A percentile compares a stretch with the other conserved stretches of the same genome.
Evolutionary conservation across 2,113 vertebrate genomes (phyloP).

Genomic region (Oreochromis niloticus): DNA sequence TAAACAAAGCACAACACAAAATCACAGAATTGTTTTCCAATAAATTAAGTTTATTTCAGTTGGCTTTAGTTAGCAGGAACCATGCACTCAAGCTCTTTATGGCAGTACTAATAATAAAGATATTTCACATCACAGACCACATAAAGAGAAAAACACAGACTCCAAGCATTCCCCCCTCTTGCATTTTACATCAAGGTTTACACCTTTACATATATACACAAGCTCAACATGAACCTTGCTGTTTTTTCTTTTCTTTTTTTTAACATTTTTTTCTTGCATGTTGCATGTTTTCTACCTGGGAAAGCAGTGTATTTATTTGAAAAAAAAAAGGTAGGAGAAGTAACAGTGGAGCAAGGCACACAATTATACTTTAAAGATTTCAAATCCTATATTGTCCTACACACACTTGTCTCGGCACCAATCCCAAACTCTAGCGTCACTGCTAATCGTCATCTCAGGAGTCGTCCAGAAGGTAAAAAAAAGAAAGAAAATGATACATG

Average conservation of each 20-base stretch:
- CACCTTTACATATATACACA: conserved; percentile 88
- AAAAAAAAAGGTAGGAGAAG: conserved; percentile 81
- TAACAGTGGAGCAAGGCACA: conserved; percentile 91
- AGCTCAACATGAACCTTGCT: conserved; percentile 59
- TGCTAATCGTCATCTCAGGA: conserved; percentile 66
- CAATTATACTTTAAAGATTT: conserved; percentile 74
- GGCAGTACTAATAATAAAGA: conserved; percentile 71
- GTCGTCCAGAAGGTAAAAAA: conserved; percentile 30
- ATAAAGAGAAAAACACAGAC: conserved; percentile 76
- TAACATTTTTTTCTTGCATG: conserved; percentile 15
- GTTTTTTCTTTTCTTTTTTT: conserved; percentile 2
- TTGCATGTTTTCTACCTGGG: conserved; percentile 66
- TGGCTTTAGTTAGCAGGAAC: conserved; percentile 74
- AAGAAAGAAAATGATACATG: conserved; percentile 61
- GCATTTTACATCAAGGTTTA: conserved; percentile 83
- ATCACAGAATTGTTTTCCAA: conserved; percentile 52
- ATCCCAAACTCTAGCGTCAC: conserved; percentile 33
- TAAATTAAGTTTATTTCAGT: conserved; percentile 88
- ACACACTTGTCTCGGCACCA: conserved; percentile 19
- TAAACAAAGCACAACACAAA: neutral
- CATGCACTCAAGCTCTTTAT: conserved; percentile 95
- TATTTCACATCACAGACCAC: conserved; percentile 88
- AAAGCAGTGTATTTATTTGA: conserved; percentile 78
- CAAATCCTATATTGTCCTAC: conserved; percentile 39
- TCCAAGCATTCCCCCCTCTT: conserved; percentile 83